A percentile compares a stretch with the other conserved stretches of the same genome.
These are phyloP conservation scores for Pseudomugil tenellus DNA, from an alignment of 2,797 vertebrate species.

Conservation along the genomic window DNA sequence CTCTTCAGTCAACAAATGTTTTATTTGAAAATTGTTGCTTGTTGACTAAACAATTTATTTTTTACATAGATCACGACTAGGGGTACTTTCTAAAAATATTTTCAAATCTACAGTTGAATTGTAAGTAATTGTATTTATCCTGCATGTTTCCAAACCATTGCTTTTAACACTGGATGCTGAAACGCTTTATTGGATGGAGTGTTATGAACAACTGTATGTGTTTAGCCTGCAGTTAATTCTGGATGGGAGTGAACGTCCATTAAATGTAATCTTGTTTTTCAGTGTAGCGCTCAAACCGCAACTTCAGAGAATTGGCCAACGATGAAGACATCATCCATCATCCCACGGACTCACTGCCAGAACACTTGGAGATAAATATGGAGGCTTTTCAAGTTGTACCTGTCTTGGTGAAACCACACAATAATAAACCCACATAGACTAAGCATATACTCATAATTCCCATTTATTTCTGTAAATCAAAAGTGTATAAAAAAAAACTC, in stretches of 20 bases:
- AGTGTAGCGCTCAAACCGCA: constrained; percentile 78
- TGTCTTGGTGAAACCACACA: constrained; percentile 70
- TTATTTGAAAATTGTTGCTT: constrained; percentile 8
- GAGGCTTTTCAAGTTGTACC: constrained; percentile 76
- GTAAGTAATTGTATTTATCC: constrained; percentile 34
- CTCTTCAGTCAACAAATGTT: background rate
- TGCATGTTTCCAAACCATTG: constrained; percentile 26
- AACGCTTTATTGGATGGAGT: constrained; percentile 52
- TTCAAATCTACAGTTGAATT: constrained; percentile 28
- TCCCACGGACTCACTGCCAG: constrained; percentile 74
- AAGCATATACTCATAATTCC: constrained; percentile 45
- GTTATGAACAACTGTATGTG: constrained; percentile 64
- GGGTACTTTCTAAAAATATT: constrained; percentile 24
- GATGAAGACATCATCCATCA: constrained; percentile 83
- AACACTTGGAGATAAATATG: constrained; percentile 76
- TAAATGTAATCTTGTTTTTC: constrained; percentile 84
- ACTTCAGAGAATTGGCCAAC: constrained; percentile 80
- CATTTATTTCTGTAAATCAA: constrained; percentile 64
- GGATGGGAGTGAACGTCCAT: constrained; percentile 79
- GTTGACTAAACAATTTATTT: constrained; percentile 34
- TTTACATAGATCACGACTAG: constrained; percentile 15
- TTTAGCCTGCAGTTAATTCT: constrained; percentile 80
- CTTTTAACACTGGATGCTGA: constrained; percentile 47
- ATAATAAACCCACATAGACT: constrained; percentile 50
- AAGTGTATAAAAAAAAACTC: constrained; percentile 42